Evolutionary conservation across 2,888 invertebrate genomes (phyloP), one percentile per base, ranked within the genome.

Genomic region (Dasysyrphus albostriatus): DNA sequence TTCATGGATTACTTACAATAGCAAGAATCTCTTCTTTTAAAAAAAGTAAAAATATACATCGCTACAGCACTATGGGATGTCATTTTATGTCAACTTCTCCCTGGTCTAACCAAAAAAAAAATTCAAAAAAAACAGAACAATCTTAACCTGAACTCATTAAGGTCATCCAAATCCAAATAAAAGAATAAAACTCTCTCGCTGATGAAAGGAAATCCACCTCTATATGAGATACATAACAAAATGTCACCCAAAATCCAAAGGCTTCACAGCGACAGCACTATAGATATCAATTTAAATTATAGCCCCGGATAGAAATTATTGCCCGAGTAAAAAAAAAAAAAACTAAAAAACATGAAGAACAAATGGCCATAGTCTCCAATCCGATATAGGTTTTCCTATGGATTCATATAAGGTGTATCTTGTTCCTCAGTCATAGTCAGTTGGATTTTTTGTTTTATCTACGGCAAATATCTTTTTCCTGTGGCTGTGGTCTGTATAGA

Each of bases 261-360:
- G n/a, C 67, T 24, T 39, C 37, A 9, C 34, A 67, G 70, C 69
- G 77, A 44, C 61, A 67, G 70, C 69, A 81, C 77, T 77, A 85
- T 82, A 79, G 87, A 87, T 87, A 87, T 83, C 83, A 87, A 83
- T 87, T 87, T 87, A 87, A 87, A 75, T 87, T 87, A 82, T 82
- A 77, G 79, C 61, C 83, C 67, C 73, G 44, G 37, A 69, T 34
- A 63, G 65, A 77, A 77, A 81, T 75, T 81, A 82, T 82, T 82
- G 75, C 76, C 73, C 69, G 51, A 75, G 56, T 49, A 54, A 72
- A 65, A 37, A 69, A 47, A 63, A 78, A 37, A 80, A 51, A 32
- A 32, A 5, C 3, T 5, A 4, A 32, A 29, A 59, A 59, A 44
- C 59, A 49, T 59, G 54, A 65, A 56, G 37, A 77, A 65, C 79